Conservation (phyloP, 2,888 invertebrate species). For the Theodoxus fluviatilis region DNA sequence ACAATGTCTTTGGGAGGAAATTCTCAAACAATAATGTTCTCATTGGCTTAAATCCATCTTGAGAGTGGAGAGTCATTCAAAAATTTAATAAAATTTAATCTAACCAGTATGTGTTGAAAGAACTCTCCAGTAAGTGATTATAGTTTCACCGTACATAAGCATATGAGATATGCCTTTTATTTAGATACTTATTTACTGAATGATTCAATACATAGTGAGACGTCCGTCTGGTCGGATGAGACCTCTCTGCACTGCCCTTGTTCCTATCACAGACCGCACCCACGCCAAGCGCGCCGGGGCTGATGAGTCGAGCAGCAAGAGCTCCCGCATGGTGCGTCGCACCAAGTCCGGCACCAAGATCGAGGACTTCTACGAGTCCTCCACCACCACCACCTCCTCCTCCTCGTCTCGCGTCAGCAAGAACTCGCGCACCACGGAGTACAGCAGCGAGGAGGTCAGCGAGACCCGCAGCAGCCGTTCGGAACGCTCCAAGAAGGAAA, state of each 20-base stretch:
- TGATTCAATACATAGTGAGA: no score
- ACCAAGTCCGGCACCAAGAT: conserved; percentile 37
- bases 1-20: no score
- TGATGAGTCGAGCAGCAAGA: conserved; percentile 26
- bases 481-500: conserved; percentile 31
- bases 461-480: conserved; percentile 26
- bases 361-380: conserved; percentile 35
- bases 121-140: no score
- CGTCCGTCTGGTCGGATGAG: no score
- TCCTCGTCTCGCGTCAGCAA: conserved; percentile 24
- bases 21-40: no score
- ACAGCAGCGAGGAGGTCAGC: conserved; percentile 26
- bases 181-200: not conserved
- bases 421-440: conserved; percentile 21
- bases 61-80: no score
- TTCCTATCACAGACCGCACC: conserved; percentile 43
- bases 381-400: conserved; percentile 28
- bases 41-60: no score
- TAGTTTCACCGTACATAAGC: no score
- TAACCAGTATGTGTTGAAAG: no score
- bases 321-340: conserved; percentile 38
- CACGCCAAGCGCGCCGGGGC: conserved; percentile 27
- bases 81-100: no score
- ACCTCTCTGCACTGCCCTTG: no score
- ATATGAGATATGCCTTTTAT: no score